Evolutionary conservation across 2,797 vertebrate species (phyloP).

Genomic region (Hoplostethus mediterraneus): DNA sequence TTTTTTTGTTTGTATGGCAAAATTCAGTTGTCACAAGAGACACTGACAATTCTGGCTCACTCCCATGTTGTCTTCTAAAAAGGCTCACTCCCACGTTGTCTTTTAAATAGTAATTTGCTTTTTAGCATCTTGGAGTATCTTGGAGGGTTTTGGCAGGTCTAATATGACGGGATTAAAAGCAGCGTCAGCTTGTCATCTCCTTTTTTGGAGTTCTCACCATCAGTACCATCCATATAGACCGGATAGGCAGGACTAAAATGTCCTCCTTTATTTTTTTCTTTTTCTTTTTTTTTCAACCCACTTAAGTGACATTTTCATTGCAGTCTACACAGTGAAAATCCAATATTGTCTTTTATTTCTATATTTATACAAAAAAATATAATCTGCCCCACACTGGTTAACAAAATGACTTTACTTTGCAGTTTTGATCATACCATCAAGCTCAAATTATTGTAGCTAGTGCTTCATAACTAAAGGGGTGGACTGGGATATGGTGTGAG

Average conservation of each 20-base stretch:
- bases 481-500: slow-evolving; percentile 23
- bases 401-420: neutral
- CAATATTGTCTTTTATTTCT: neutral
- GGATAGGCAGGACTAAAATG: neutral
- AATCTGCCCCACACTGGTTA: neutral
- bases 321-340: neutral
- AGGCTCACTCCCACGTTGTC: neutral
- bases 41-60: slow-evolving; percentile 15
- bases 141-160: neutral
- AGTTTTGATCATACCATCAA: slow-evolving; percentile 23
- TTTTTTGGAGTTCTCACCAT: neutral
- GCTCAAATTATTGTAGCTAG: slow-evolving; percentile 41
- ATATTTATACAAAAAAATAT: neutral
- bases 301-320: neutral
- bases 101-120: neutral
- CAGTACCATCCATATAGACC: neutral
- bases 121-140: neutral
- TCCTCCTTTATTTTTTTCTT: neutral
- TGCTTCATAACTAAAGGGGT: slow-evolving; percentile 18
- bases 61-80: neutral
- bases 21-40: slow-evolving; percentile 8
- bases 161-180: neutral
- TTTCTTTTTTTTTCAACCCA: too few species aligned
- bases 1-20: slow-evolving; percentile 30
- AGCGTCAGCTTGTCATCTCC: neutral